phyloP scores from a whole-genome alignment of 2,113 vertebrate species.

The cat (Felis catus) region DNA sequence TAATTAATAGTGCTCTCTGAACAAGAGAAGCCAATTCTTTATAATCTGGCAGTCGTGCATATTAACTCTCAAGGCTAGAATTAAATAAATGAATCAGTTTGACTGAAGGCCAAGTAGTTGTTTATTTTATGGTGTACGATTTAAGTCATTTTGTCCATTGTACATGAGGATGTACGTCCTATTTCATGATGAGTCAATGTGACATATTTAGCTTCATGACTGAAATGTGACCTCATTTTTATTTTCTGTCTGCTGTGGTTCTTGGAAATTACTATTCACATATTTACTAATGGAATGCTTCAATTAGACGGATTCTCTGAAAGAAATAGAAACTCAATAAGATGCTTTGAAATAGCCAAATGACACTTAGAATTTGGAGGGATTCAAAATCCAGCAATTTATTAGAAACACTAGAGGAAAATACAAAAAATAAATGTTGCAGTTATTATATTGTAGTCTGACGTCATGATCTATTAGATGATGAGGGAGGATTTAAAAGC shows the following conservation, averaged over 20 bases:
- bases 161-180: not conserved
- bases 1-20: not conserved
- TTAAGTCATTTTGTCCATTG: not conserved
- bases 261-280: not conserved
- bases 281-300: not conserved
- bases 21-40: not conserved
- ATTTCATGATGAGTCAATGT: not conserved
- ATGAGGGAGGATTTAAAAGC: not conserved
- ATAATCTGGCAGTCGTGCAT: not conserved
- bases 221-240: not conserved
- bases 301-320: not conserved
- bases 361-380: not conserved
- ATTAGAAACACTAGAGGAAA: not conserved
- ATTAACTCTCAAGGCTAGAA: not conserved
- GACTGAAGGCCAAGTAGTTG: not conserved
- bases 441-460: not conserved
- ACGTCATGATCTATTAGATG: not conserved
- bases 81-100: conserved; percentile 21
- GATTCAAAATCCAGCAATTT: not conserved
- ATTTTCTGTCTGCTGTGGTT: not conserved
- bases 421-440: not conserved
- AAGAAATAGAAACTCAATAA: not conserved
- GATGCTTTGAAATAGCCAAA: not conserved
- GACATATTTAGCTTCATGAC: not conserved
- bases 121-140: not conserved